Evolutionary conservation across 2,113 vertebrate species (phyloP).

Genomic region (Gymnocephalus cernua): DNA sequence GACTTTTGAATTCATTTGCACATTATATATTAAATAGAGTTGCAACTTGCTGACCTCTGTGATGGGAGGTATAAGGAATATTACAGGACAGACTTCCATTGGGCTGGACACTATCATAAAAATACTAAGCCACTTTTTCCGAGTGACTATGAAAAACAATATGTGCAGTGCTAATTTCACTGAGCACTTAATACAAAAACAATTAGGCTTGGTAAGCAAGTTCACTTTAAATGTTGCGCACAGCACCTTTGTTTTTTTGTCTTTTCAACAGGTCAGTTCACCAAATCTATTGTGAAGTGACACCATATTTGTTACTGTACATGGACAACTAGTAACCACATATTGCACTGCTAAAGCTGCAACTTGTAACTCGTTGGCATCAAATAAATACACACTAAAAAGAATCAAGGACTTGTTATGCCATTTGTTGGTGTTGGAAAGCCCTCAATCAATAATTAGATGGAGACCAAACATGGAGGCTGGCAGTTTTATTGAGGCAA

Average conservation of each 20-base stretch:
- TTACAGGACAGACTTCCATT: constrained; percentile 1
- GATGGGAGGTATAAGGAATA: background rate
- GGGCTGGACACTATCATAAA: background rate
- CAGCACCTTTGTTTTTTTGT: background rate
- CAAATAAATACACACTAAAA: constrained; percentile 9
- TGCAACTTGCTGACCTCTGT: background rate
- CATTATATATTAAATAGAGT: constrained; percentile 1
- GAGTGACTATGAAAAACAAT: background rate
- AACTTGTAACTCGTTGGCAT: constrained; percentile 8
- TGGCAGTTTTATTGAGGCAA: constrained; percentile 42
- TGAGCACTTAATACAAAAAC: background rate
- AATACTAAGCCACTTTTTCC: background rate
- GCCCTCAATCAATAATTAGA: constrained; percentile 49
- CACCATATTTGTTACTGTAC: background rate
- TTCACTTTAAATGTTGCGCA: background rate
- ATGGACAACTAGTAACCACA: background rate
- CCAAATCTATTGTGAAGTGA: background rate
- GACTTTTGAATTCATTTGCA: constrained; percentile 7
- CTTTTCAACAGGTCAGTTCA: background rate
- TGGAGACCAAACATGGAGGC: constrained; percentile 28
- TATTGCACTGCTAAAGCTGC: background rate
- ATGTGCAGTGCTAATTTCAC: background rate
- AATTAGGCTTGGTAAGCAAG: background rate
- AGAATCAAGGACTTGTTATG: constrained; percentile 2
- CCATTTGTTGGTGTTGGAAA: constrained; percentile 44